Evolutionary conservation across 1,140 invertebrate genomes (phyloP).

Genomic region (Hylaeus volcanicus): DNA sequence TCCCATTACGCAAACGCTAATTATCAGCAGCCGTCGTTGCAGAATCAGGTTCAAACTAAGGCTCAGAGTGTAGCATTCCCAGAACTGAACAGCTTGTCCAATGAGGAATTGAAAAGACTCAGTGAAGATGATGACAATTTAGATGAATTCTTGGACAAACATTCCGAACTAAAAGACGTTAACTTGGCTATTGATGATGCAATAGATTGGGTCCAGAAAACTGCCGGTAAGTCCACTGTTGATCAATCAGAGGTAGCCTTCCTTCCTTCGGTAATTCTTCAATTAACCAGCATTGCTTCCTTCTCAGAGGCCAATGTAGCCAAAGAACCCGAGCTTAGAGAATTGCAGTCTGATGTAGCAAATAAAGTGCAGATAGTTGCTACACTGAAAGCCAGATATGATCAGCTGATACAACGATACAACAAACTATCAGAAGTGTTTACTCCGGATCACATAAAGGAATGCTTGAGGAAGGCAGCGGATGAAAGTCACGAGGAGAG

Average conservation of each 20-base stretch:
- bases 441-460: constrained; percentile 87
- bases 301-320: constrained; percentile 84
- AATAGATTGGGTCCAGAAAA: constrained; percentile 86
- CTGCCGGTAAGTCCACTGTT: constrained; percentile 82
- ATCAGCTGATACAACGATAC: constrained; percentile 85
- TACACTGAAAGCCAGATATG: constrained; percentile 86
- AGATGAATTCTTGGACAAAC: constrained; percentile 86
- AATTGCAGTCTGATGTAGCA: constrained; percentile 83
- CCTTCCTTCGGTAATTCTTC: too few relatives aligned
- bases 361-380: constrained; percentile 85
- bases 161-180: constrained; percentile 84
- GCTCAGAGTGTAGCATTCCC: constrained; percentile 79
- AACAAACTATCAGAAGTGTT: constrained; percentile 87
- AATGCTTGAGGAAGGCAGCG: constrained; percentile 83
- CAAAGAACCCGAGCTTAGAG: constrained; percentile 84
- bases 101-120: constrained; percentile 86
- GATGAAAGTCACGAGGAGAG: constrained; percentile 87
- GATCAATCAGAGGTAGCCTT: too few relatives aligned
- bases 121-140: constrained; percentile 85
- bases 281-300: not conserved
- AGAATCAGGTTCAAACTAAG: constrained; percentile 55
- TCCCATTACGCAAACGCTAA: constrained; percentile 69
- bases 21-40: constrained; percentile 59
- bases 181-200: constrained; percentile 86
- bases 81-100: constrained; percentile 84